These are phyloP conservation scores for Dascillus cervinus DNA, from an alignment of 2,888 invertebrate genomes.

Conservation along the genomic window DNA sequence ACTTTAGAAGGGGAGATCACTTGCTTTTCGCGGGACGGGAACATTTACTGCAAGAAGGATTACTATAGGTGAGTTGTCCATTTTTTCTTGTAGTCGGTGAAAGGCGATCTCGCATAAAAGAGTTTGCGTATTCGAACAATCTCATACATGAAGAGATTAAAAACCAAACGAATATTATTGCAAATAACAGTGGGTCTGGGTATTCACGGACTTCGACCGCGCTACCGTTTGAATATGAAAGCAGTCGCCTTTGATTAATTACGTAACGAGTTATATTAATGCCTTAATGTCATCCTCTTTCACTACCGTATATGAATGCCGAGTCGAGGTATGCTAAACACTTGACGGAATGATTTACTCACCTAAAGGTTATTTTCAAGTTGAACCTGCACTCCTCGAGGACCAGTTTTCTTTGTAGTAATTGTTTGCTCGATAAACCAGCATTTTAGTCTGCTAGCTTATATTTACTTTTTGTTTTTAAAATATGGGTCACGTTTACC, in stretches of 20 bases:
- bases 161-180: conserved; percentile 6
- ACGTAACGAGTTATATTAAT: conserved; percentile 20
- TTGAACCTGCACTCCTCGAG: conserved; percentile 6
- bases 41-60: conserved; percentile 94
- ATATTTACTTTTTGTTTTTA: too few relatives aligned
- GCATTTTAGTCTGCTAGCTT: too few relatives aligned
- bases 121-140: conserved; percentile 6
- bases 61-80: conserved; percentile 82
- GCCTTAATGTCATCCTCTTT: conserved; percentile 20
- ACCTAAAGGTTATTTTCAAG: conserved; percentile 8
- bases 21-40: conserved; percentile 87
- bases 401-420: conserved; percentile 14
- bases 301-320: conserved; percentile 21
- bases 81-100: too few relatives aligned
- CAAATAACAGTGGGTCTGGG: conserved; percentile 15
- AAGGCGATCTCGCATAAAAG: too few relatives aligned
- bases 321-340: conserved; percentile 19
- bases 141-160: conserved; percentile 4
- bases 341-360: conserved; percentile 18
- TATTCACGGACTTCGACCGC: conserved; percentile 20
- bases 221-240: conserved; percentile 21
- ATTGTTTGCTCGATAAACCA: too few relatives aligned
- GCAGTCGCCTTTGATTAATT: conserved; percentile 19
- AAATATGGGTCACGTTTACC: too few relatives aligned
- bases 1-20: conserved; percentile 85